Percentiles rank a stretch among this genome's conserved stretches.
Evolutionary conservation across 2,797 vertebrate genomes (phyloP).

Genomic region (Lacerta viridis): DNA sequence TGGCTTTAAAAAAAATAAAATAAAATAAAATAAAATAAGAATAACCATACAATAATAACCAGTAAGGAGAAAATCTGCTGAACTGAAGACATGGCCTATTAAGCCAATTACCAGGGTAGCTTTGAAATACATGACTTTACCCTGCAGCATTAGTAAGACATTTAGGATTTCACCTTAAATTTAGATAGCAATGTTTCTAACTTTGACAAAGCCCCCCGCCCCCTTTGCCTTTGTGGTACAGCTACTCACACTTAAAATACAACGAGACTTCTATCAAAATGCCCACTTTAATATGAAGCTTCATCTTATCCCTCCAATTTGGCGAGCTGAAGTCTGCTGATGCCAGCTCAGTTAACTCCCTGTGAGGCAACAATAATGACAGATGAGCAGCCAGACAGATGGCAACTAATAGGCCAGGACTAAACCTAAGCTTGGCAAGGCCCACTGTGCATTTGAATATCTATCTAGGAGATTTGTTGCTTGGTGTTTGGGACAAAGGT

Average conservation of each 20-base stretch:
- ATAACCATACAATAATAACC: background rate
- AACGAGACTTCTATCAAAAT: background rate
- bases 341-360: rapidly evolving
- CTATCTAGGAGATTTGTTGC: background rate
- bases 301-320: rapidly evolving
- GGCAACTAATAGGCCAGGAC: background rate
- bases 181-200: background rate
- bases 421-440: background rate
- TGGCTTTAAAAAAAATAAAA: background rate
- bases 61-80: background rate
- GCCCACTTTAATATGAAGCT: background rate
- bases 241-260: background rate
- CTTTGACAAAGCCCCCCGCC: background rate
- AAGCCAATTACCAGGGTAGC: conserved; percentile 10
- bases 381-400: background rate
- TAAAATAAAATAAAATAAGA: no score
- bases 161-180: background rate
- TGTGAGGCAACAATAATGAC: background rate
- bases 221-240: background rate
- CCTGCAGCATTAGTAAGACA: conserved; percentile 15
- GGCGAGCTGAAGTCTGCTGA: background rate
- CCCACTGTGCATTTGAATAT: background rate
- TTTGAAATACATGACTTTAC: conserved; percentile 18
- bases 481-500: background rate
- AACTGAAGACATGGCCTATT: conserved; percentile 8